Conservation (phyloP, 2,888 invertebrate genomes). For the Scaptomyza caliginosa region DNA sequence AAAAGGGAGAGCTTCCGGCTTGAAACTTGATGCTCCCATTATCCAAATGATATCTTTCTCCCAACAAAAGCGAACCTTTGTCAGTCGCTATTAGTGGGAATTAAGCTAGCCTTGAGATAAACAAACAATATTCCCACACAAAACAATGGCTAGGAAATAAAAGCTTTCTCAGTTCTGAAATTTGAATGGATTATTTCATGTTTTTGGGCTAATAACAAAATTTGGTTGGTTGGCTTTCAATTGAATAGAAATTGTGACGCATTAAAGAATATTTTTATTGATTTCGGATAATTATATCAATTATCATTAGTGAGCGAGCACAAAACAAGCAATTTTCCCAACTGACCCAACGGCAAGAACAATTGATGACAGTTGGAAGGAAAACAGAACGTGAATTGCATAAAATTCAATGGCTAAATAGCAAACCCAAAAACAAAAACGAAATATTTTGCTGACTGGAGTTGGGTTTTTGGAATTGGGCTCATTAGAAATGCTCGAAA, state of each 20-base stretch:
- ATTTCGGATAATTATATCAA: slow-evolving; percentile 67
- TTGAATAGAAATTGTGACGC: slow-evolving; percentile 48
- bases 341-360: slow-evolving; percentile 25
- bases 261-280: slow-evolving; percentile 40
- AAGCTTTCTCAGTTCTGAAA: slow-evolving; percentile 2
- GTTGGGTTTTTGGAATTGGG: slow-evolving; percentile 1
- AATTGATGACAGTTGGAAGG: slow-evolving; percentile 43
- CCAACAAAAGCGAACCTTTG: neutral
- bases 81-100: slow-evolving; percentile 35
- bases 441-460: slow-evolving; percentile 60
- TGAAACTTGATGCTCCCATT: slow-evolving; percentile 65
- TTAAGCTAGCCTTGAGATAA: slow-evolving; percentile 22
- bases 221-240: slow-evolving; percentile 1
- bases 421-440: slow-evolving; percentile 20
- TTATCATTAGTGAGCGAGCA: slow-evolving; percentile 52
- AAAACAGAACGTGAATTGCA: slow-evolving; percentile 72
- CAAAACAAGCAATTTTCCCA: slow-evolving; percentile 18
- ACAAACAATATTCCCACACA: slow-evolving; percentile 54
- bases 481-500: slow-evolving; percentile 40
- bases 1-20: slow-evolving; percentile 51
- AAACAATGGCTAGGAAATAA: slow-evolving; percentile 12
- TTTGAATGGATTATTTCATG: slow-evolving; percentile 17
- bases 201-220: slow-evolving; percentile 18
- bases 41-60: slow-evolving; percentile 19
- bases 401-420: slow-evolving; percentile 66